phyloP scores from a whole-genome alignment of 1,140 invertebrate genomes.

The Drosophila burlai region DNA sequence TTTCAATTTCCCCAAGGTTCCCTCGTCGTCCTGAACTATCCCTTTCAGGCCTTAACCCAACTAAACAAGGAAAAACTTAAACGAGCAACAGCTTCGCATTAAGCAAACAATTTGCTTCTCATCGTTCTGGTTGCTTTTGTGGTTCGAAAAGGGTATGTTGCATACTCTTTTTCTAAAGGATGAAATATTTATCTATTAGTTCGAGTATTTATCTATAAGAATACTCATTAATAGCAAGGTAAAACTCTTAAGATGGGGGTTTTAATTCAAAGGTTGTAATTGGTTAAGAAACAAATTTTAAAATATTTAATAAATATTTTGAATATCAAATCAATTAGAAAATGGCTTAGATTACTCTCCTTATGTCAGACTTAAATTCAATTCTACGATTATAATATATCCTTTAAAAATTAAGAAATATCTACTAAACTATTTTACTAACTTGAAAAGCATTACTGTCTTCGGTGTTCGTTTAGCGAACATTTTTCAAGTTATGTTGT shows the following conservation, averaged over 20 bases:
- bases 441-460: neutral
- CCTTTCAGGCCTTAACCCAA: constrained; percentile 18
- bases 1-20: constrained; percentile 7
- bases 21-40: constrained; percentile 9
- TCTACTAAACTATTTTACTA: neutral
- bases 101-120: constrained; percentile 42
- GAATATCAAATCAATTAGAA: neutral
- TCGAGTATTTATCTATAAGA: neutral
- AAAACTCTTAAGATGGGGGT: neutral
- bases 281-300: neutral
- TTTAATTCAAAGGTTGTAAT: neutral
- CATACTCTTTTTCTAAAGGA: neutral
- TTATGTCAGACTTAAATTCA: fast-evolving
- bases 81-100: constrained; percentile 33
- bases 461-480: neutral
- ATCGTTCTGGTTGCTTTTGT: constrained; percentile 21
- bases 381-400: neutral
- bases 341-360: neutral
- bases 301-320: neutral
- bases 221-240: no score
- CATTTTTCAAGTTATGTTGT: neutral
- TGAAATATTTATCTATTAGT: neutral
- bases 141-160: neutral
- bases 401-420: neutral
- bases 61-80: constrained; percentile 35